phyloP scores from a whole-genome alignment of 2,888 invertebrate genomes.

The Pachydiplax longipennis region DNA sequence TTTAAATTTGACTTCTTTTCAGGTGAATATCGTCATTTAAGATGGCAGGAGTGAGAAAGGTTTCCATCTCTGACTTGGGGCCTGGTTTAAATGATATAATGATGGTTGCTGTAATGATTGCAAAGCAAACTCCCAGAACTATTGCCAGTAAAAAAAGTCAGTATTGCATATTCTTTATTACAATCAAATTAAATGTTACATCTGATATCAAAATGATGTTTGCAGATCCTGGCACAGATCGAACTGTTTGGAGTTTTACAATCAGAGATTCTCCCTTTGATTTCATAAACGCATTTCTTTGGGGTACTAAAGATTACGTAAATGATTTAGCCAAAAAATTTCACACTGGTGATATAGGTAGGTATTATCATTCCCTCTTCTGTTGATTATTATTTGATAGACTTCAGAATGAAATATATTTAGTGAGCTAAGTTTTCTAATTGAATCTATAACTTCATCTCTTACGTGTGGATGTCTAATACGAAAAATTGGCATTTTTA shows the following conservation, averaged over 20 bases:
- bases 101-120: conserved; percentile 66
- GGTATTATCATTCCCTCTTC: conserved; percentile 51
- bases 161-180: neutral
- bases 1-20: neutral
- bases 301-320: conserved; percentile 73
- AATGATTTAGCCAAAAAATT: conserved; percentile 69
- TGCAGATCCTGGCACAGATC: conserved; percentile 60
- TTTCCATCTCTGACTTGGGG: conserved; percentile 55
- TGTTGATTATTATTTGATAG: neutral
- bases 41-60: conserved; percentile 54
- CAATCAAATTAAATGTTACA: too few relatives aligned
- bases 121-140: conserved; percentile 68
- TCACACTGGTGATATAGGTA: conserved; percentile 76
- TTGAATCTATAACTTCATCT: neutral
- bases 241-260: conserved; percentile 80
- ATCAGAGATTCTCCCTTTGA: conserved; percentile 75
- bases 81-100: conserved; percentile 60
- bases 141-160: conserved; percentile 63
- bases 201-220: neutral
- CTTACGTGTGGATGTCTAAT: neutral
- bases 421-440: neutral
- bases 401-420: neutral
- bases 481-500: conserved; percentile 53
- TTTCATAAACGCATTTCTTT: conserved; percentile 77
- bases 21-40: neutral